Evolutionary conservation across 2,888 invertebrate species (phyloP).

Genomic region (Xestia ashworthii): DNA sequence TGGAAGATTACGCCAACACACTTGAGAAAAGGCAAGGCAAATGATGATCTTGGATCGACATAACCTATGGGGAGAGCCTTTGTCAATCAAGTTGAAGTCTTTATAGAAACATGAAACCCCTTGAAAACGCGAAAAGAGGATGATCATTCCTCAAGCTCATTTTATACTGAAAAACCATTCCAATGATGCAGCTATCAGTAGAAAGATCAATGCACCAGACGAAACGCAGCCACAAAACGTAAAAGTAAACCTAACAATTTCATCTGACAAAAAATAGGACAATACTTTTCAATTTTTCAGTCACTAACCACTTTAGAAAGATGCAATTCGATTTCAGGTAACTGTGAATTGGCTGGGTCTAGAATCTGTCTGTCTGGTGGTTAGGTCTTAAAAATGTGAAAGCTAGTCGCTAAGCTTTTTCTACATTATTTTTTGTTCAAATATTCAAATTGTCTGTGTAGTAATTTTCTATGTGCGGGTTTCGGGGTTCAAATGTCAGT

Average conservation of each 20-base stretch:
- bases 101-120: neutral
- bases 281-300: conserved; percentile 39
- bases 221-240: conserved; percentile 21
- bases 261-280: conserved; percentile 41
- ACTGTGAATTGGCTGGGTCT: conserved; percentile 46
- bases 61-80: neutral
- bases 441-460: conserved; percentile 28
- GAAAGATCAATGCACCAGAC: conserved; percentile 64
- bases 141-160: neutral
- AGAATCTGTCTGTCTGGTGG: conserved; percentile 2
- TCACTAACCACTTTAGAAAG: conserved; percentile 10
- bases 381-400: conserved; percentile 46
- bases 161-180: neutral
- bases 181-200: conserved; percentile 8
- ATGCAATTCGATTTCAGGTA: conserved; percentile 38
- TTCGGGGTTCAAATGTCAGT: neutral
- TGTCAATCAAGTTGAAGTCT: neutral
- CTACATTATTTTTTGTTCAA: conserved; percentile 14
- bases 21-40: no score
- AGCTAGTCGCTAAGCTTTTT: conserved; percentile 26
- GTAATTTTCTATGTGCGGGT: neutral
- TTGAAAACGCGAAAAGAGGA: neutral
- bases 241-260: conserved; percentile 9
- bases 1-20: no score
- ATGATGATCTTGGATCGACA: neutral